Conservation (phyloP, 1,140 invertebrate genomes). For the Pectinophora gossypiella region DNA sequence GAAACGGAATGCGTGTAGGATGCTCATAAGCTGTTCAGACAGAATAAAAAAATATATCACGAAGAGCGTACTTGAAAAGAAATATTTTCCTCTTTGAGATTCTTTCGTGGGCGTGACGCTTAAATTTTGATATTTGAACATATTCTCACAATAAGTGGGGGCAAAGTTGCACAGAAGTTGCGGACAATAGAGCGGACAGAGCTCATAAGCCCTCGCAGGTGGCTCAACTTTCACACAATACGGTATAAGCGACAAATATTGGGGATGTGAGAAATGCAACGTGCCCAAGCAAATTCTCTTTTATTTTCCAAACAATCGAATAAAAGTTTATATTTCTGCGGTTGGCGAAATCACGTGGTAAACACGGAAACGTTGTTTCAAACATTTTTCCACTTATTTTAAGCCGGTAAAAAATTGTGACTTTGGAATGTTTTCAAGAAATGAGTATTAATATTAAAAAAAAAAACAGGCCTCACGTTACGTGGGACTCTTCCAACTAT, state of each 20-base stretch:
- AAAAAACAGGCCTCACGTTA: too few species aligned
- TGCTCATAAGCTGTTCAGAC: background rate
- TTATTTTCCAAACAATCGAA: background rate
- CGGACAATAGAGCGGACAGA: conserved; percentile 29
- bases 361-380: too few species aligned
- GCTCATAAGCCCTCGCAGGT: conserved; percentile 53
- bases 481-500: background rate
- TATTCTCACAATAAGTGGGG: conserved; percentile 34
- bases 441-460: too few species aligned
- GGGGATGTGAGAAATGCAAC: background rate
- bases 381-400: too few species aligned
- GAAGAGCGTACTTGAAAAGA: background rate
- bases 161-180: conserved; percentile 27
- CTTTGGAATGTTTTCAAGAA: too few species aligned
- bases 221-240: conserved; percentile 13
- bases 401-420: too few species aligned
- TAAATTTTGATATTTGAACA: background rate
- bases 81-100: background rate
- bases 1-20: background rate
- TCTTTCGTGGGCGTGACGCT: background rate
- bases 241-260: background rate
- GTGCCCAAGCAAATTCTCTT: background rate
- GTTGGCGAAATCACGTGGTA: too few species aligned
- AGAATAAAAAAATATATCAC: background rate
- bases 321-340: too few species aligned